These are phyloP conservation scores for Papilio machaon DNA, from an alignment of 1,140 invertebrate genomes.

Conservation along the genomic window DNA sequence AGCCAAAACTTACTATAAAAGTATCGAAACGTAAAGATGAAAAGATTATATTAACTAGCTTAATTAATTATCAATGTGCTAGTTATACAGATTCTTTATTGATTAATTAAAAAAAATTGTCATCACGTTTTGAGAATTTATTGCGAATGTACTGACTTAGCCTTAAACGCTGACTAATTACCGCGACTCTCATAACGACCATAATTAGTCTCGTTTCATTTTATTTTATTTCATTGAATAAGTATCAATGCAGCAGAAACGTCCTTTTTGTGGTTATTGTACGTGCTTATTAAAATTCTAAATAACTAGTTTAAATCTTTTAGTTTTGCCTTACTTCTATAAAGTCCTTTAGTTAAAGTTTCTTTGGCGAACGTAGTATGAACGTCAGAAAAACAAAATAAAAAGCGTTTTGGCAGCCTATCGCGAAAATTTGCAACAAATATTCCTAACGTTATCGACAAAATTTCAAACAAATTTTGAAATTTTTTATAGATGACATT, in stretches of 20 bases:
- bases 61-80: too few relatives aligned
- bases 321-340: not conserved
- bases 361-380: not conserved
- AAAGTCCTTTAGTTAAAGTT: not conserved
- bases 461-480: too few relatives aligned
- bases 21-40: too few relatives aligned
- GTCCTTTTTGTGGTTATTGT: constrained; percentile 24
- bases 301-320: not conserved
- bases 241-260: not conserved
- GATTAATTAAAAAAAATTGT: too few relatives aligned
- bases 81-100: too few relatives aligned
- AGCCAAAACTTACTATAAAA: too few relatives aligned
- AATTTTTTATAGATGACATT: too few relatives aligned
- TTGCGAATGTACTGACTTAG: constrained; percentile 9
- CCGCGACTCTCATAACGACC: constrained; percentile 42
- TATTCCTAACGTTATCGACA: too few relatives aligned
- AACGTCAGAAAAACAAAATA: too few relatives aligned
- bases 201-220: constrained; percentile 32
- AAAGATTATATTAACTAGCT: too few relatives aligned
- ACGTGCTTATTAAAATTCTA: not conserved
- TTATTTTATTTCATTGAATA: constrained; percentile 33
- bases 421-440: too few relatives aligned
- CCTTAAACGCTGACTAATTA: constrained; percentile 59
- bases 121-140: not conserved
- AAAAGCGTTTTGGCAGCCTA: too few relatives aligned